Evolutionary conservation across 2,888 invertebrate species (phyloP), one percentile per base, ranked within the genome.

Genomic region (Lepeophtheirus nordmannii): DNA sequence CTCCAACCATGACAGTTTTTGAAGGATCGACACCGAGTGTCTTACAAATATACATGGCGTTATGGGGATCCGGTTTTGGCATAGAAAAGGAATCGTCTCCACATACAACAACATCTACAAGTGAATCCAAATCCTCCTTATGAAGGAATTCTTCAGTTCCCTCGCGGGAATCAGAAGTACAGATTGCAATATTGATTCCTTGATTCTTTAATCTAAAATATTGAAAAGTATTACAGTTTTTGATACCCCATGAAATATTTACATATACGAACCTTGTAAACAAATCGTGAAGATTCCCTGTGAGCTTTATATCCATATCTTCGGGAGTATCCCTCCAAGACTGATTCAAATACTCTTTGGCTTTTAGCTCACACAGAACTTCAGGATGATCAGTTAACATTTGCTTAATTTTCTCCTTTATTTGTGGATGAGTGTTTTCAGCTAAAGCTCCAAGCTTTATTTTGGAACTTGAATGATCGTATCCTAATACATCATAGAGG

Each of bases 311-410:
- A 10, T n/a, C 40, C 65, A 65, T 65, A 39, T 65, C 20, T 2
- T 65, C 58, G n/a, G 65, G 65, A 12, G 65, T 65, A 38, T 65
- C 65, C 38, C 40, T 65, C 65, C 65, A 65, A 17, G 65, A 37
- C 10, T 58, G 17, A n/a, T 23, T 38, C 17, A 65, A 17, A n/a
- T 37, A 53, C n/a, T 58, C 23, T 39, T 62, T 38, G 12, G 62
- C 62, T 17, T 62, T 40, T 9, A n/a, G 9, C 38, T 38, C 17
- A 38, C 40, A 20, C n/a, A 62, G n/a, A 1, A 30, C 37, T 60
- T 39, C 5, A 46, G 53, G 62, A 39, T 40, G 38, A 20, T 38
- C 3, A 40, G 23, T 41, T 37, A 65, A 38, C 58, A 65, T 58
- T 23, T 58, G 7, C 12, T 30, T 57, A 37, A 65, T 17, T 57